phyloP scores from a whole-genome alignment of 2,888 invertebrate genomes.

The Spodoptera exigua region DNA sequence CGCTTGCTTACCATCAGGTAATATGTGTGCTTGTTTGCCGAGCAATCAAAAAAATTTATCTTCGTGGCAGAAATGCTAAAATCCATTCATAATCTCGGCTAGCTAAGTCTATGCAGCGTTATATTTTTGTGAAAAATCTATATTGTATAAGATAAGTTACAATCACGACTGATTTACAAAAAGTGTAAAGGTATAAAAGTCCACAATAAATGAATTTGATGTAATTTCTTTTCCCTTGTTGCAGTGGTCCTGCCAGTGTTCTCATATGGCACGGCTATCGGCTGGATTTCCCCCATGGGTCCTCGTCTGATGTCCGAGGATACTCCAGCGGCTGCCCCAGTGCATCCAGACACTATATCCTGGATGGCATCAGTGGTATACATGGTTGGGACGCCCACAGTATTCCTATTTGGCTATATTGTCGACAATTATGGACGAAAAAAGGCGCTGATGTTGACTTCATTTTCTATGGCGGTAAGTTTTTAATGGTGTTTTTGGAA shows the following conservation, averaged over 20 bases:
- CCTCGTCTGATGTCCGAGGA: slow-evolving; percentile 83
- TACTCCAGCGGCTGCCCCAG: slow-evolving; percentile 78
- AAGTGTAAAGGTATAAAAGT: no score
- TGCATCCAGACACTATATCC: slow-evolving; percentile 84
- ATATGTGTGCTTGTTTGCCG: no score
- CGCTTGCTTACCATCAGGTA: no score
- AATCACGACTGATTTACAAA: no score
- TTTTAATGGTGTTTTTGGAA: background rate
- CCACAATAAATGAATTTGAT: no score
- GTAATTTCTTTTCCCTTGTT: slow-evolving; percentile 34
- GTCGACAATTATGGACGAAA: slow-evolving; percentile 88
- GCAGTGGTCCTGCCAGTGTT: slow-evolving; percentile 88
- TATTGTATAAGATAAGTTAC: no score
- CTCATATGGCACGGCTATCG: slow-evolving; percentile 87
- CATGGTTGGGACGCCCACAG: slow-evolving; percentile 87
- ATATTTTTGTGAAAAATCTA: no score
- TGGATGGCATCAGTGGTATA: slow-evolving; percentile 90
- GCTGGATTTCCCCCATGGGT: slow-evolving; percentile 89
- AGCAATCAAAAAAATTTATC: no score
- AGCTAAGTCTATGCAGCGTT: no score
- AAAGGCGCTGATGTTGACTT: slow-evolving; percentile 81
- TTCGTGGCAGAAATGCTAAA: no score
- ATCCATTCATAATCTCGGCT: no score
- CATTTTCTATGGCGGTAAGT: slow-evolving; percentile 81
- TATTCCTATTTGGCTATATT: slow-evolving; percentile 86